Percentiles rank a stretch among this genome's conserved stretches.
Conservation (phyloP, 2,113 vertebrate species). For the Parus major region DNA sequence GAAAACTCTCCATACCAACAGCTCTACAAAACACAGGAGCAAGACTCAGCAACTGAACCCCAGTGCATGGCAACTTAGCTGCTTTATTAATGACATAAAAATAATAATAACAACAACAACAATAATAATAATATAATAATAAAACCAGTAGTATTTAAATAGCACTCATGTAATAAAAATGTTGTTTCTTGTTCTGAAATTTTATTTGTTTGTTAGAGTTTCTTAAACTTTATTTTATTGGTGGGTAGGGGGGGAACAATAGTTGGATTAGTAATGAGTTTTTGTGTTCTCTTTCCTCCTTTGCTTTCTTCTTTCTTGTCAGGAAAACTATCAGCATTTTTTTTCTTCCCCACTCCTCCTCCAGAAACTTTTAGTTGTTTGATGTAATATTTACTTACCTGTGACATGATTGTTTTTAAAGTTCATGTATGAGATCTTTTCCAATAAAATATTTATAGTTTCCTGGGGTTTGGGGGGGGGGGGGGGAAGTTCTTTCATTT, state of each 20-base stretch:
- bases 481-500: rapidly evolving
- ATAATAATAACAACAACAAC: no score
- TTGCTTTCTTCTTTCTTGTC: background rate
- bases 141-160: background rate
- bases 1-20: background rate
- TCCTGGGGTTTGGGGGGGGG: background rate
- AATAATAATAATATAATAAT: no score
- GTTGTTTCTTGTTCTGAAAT: background rate
- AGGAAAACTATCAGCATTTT: background rate
- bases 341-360: background rate
- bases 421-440: background rate
- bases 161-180: background rate
- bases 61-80: background rate
- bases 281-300: background rate
- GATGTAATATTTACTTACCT: background rate
- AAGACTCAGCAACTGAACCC: background rate
- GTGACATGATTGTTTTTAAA: background rate
- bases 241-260: background rate
- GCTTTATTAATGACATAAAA: background rate
- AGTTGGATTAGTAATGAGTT: background rate
- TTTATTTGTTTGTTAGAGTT: background rate
- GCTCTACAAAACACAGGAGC: background rate
- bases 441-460: background rate
- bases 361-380: background rate
- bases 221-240: background rate